A percentile compares a stretch with the other conserved stretches of the same genome.
Conservation (phyloP, 2,113 vertebrate species). For the Bucco capensis region DNA sequence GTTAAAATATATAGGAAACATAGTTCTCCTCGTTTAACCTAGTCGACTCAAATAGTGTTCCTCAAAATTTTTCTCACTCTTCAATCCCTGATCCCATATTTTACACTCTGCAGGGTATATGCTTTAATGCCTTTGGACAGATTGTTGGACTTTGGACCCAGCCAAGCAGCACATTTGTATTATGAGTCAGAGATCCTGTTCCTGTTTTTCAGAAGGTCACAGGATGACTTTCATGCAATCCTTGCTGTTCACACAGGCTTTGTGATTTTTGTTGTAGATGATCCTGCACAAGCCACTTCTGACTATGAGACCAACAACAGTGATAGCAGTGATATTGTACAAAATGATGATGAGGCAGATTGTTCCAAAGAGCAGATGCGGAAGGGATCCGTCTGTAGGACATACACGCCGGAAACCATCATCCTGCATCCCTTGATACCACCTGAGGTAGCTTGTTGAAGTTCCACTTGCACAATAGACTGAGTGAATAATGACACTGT, state of each 20-base stretch:
- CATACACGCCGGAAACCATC: conserved; percentile 73
- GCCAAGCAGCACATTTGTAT: not conserved
- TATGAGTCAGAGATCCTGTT: conserved; percentile 27
- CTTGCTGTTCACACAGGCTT: not conserved
- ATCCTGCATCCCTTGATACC: conserved; percentile 67
- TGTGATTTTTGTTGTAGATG: conserved; percentile 75
- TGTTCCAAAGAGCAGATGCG: conserved; percentile 68
- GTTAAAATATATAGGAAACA: not conserved
- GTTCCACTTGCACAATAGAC: not conserved
- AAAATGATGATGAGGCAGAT: conserved; percentile 83
- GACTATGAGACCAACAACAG: conserved; percentile 97
- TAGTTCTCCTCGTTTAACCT: not conserved
- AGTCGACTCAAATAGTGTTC: not conserved
- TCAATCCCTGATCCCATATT: not conserved
- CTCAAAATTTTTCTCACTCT: not conserved
- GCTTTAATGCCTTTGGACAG: conserved; percentile 10
- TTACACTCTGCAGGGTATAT: not conserved
- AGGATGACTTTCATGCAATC: not conserved
- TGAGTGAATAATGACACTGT: not conserved
- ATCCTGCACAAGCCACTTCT: conserved; percentile 84
- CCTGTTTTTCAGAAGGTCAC: not conserved
- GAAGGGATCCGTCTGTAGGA: conserved; percentile 51
- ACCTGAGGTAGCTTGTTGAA: conserved; percentile 58
- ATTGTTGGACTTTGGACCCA: not conserved
- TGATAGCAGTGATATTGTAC: conserved; percentile 90